Evolutionary conservation across 1,140 invertebrate species (phyloP), one percentile per base, ranked within the genome.

Genomic region (Acyrthosiphon pisum): DNA sequence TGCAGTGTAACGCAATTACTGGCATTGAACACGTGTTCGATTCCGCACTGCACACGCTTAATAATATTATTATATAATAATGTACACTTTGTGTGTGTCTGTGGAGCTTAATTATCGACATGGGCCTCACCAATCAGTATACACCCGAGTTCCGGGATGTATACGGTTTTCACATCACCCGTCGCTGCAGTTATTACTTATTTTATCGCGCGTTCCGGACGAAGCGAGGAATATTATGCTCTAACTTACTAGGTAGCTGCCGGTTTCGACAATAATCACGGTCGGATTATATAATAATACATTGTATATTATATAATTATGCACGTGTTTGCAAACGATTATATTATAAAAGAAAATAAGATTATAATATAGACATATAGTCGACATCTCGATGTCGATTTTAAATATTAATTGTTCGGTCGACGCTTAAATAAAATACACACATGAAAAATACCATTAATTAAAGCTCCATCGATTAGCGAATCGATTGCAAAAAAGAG

Each of bases 1-100:
- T n/a, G 20, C 48, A 20, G 86, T n/a, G 44, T 91, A 91, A 91
- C 68, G 90, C 44, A 81, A 91, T 91, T 91, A 91, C 68, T 83
- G 4, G 41, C 90, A 11, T 22, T n/a, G 68, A 81, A 91, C 90
- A 91, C 90, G 90, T 91, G 90, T 91, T 91, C 37, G 30, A 48
- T 35, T 91, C 56, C 37, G 3, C 37, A 22, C 23, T 22, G 30
- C 46, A n/a, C n/a, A 35, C 87, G 44, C 44, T 44, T 86, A 44
- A 37, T 37, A 83, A 83, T 83, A 83, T 83, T 41, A 83, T 41
- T 83, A 83, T 83, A 76, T 4, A 76, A 76, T 76, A 76, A 76
- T 76, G n/a, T 76, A 35, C 23, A n/a, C n/a, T 76, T n/a, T 20
- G 60, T 20, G 60, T 60, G 60, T 68, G 60, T 60, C 56, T 76